phyloP scores from a whole-genome alignment of 2,113 vertebrate species.

The Elephas maximus region DNA sequence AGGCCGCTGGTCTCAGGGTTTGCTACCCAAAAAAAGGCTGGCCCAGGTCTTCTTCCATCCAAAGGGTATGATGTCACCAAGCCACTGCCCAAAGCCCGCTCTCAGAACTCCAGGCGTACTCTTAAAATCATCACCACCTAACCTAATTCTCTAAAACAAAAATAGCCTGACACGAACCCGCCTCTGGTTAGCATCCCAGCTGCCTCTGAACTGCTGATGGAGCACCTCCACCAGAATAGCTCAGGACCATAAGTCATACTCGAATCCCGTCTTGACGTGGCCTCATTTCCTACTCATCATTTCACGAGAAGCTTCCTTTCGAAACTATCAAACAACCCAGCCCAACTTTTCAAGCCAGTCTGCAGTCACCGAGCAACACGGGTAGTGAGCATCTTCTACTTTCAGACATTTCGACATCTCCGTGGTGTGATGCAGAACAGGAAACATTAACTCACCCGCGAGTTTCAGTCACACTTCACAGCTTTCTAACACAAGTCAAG shows the following conservation, averaged over 20 bases:
- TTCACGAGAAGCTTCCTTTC: background rate
- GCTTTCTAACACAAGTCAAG: conserved; percentile 78
- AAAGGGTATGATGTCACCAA: conserved; percentile 6
- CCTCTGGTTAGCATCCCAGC: background rate
- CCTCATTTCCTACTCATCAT: background rate
- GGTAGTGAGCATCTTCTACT: conserved; percentile 75
- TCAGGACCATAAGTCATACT: background rate
- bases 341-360: background rate
- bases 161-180: background rate
- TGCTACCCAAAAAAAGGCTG: background rate
- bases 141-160: conserved; percentile 35
- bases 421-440: conserved; percentile 83
- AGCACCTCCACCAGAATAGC: background rate
- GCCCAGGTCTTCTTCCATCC: background rate
- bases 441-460: conserved; percentile 85
- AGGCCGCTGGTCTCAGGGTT: background rate
- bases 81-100: conserved; percentile 19
- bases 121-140: background rate
- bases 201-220: background rate
- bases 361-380: conserved; percentile 53
- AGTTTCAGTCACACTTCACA: conserved; percentile 85
- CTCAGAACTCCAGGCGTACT: background rate
- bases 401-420: conserved; percentile 80
- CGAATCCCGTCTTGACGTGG: background rate
- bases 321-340: background rate